Evolutionary conservation across 2,113 vertebrate genomes (phyloP).

Genomic region (Mobula birostris): DNA sequence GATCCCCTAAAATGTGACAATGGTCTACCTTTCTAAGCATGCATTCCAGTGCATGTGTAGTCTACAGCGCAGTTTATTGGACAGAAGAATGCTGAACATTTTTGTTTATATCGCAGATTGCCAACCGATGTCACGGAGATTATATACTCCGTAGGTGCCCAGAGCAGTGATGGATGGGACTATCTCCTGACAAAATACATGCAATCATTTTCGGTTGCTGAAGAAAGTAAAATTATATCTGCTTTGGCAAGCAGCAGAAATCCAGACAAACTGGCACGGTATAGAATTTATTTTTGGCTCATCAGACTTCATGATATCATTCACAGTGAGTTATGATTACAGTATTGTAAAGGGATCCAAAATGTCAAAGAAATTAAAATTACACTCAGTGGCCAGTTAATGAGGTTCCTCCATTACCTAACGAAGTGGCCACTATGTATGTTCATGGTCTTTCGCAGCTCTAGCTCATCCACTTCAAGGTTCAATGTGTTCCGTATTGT

Average conservation of each 20-base stretch:
- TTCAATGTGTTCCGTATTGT: too few species aligned
- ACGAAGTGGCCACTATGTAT: too few species aligned
- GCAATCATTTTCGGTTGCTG: slow-evolving; percentile 53
- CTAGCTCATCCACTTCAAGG: too few species aligned
- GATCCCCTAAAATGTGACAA: background rate
- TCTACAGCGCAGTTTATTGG: background rate
- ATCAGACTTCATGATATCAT: background rate
- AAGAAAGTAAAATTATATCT: slow-evolving; percentile 56
- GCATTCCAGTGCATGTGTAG: background rate
- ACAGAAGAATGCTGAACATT: background rate
- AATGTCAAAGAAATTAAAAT: slow-evolving; percentile 44
- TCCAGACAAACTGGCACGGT: slow-evolving; percentile 54
- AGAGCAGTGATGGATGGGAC: slow-evolving; percentile 54
- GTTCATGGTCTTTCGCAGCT: too few species aligned
- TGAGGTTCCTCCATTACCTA: too few species aligned
- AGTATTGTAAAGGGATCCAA: background rate
- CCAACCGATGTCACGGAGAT: slow-evolving; percentile 59
- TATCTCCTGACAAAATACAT: slow-evolving; percentile 55
- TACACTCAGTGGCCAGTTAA: background rate
- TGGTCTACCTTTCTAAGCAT: background rate
- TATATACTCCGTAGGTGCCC: slow-evolving; percentile 60
- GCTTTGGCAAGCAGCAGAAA: slow-evolving; percentile 56
- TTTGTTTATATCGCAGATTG: slow-evolving; percentile 48
- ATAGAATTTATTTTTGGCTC: background rate
- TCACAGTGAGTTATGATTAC: background rate